Evolutionary conservation across 2,113 vertebrate genomes (phyloP).

Genomic region (Ophthalmolycus amberensis): DNA sequence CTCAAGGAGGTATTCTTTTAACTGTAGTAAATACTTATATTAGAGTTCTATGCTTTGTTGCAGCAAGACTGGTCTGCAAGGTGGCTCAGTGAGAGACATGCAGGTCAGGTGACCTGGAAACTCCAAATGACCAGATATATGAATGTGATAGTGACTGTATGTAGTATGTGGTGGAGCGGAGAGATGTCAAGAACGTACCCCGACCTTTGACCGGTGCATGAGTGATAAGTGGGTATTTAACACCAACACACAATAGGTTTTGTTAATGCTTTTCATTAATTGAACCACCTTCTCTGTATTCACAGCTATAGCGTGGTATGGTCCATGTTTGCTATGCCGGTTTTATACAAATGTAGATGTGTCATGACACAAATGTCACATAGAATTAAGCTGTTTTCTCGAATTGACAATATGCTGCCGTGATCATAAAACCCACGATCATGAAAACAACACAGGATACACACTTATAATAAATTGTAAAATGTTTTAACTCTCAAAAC

Average conservation of each 20-base stretch:
- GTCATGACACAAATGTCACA: background rate
- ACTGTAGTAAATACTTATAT: background rate
- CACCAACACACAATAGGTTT: background rate
- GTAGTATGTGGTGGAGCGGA: background rate
- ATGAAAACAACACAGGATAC: background rate
- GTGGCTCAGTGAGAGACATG: background rate
- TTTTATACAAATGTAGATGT: background rate
- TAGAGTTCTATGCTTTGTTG: background rate
- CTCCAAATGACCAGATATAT: slow-evolving; percentile 4
- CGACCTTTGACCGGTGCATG: slow-evolving; percentile 19
- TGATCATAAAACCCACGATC: slow-evolving; percentile 1
- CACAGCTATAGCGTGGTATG: background rate
- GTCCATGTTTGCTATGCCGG: background rate
- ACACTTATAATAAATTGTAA: background rate
- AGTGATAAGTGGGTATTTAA: slow-evolving; percentile 36
- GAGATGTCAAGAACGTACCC: background rate
- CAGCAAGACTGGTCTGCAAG: background rate
- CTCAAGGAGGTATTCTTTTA: no score
- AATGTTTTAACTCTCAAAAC: background rate
- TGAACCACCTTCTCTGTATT: background rate
- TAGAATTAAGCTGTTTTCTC: slow-evolving; percentile 3
- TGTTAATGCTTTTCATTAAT: slow-evolving; percentile 15
- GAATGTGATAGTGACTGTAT: background rate
- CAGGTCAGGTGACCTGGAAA: background rate
- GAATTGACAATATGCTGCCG: slow-evolving; percentile 5